Percentiles rank a stretch among this genome's conserved stretches.
phyloP scores from a whole-genome alignment of 2,113 vertebrate species.

The Eulemur macaco region DNA sequence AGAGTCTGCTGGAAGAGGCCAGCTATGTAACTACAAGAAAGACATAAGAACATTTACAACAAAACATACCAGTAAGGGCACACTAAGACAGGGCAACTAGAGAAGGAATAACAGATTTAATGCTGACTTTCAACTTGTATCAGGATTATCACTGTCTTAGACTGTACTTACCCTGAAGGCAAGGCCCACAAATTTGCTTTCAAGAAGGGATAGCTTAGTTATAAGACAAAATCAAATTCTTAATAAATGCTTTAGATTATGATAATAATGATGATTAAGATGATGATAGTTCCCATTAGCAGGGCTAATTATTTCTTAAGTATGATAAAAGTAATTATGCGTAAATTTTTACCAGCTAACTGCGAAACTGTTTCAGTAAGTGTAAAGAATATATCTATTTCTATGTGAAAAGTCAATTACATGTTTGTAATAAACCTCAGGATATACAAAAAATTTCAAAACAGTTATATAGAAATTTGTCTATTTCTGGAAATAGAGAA shows the following conservation, averaged over 20 bases:
- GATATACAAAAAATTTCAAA: conserved; percentile 51
- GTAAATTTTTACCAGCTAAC: conserved; percentile 61
- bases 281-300: conserved; percentile 66
- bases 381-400: conserved; percentile 62
- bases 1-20: background rate
- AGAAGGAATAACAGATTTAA: background rate
- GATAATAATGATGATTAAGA: conserved; percentile 71
- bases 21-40: background rate
- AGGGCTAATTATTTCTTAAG: conserved; percentile 70
- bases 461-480: background rate
- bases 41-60: background rate
- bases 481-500: too few relatives aligned
- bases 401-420: conserved; percentile 62
- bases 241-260: conserved; percentile 64
- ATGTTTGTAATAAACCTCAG: conserved; percentile 48
- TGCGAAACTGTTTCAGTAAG: conserved; percentile 63
- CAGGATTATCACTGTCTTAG: background rate
- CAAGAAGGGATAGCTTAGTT: conserved; percentile 37
- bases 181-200: background rate
- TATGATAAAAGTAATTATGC: conserved; percentile 67
- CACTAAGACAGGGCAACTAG: background rate
- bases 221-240: conserved; percentile 51
- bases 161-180: background rate
- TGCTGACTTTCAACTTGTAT: background rate
- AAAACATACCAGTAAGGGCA: background rate